Evolutionary conservation across 2,797 vertebrate genomes (phyloP).

Genomic region (Loriculus beryllinus): DNA sequence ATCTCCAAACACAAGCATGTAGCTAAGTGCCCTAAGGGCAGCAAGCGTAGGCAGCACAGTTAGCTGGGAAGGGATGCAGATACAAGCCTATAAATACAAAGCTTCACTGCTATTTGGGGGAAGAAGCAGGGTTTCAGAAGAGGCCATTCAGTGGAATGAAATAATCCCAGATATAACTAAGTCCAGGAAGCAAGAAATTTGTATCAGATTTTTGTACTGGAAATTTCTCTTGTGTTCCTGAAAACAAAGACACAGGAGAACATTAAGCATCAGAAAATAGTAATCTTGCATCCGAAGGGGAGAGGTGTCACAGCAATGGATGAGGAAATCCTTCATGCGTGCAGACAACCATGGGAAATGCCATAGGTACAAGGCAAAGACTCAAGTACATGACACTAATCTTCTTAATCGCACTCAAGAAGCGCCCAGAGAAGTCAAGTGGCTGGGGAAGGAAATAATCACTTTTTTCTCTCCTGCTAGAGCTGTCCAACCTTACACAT

Average conservation of each 20-base stretch:
- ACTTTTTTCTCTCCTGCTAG: neutral
- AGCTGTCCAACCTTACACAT: neutral
- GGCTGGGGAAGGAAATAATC: neutral
- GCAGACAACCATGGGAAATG: neutral
- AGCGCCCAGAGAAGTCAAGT: slow-evolving; percentile 12
- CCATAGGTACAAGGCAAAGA: slow-evolving; percentile 6
- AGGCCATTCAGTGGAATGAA: neutral
- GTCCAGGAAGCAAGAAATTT: neutral
- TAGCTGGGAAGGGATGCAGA: neutral
- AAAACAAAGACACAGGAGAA: neutral
- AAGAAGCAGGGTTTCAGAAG: neutral
- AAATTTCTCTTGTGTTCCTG: neutral
- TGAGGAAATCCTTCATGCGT: neutral
- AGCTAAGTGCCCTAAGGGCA: neutral
- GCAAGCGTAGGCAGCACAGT: neutral
- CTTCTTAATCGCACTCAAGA: neutral
- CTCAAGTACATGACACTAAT: slow-evolving; percentile 19
- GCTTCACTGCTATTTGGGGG: neutral
- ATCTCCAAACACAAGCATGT: neutral
- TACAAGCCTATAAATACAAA: neutral
- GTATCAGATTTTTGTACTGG: neutral
- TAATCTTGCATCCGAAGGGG: neutral
- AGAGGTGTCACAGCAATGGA: neutral
- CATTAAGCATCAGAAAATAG: neutral
- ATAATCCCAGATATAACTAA: neutral